phyloP scores from a whole-genome alignment of 2,113 vertebrate genomes.

The Fregetta grallaria region DNA sequence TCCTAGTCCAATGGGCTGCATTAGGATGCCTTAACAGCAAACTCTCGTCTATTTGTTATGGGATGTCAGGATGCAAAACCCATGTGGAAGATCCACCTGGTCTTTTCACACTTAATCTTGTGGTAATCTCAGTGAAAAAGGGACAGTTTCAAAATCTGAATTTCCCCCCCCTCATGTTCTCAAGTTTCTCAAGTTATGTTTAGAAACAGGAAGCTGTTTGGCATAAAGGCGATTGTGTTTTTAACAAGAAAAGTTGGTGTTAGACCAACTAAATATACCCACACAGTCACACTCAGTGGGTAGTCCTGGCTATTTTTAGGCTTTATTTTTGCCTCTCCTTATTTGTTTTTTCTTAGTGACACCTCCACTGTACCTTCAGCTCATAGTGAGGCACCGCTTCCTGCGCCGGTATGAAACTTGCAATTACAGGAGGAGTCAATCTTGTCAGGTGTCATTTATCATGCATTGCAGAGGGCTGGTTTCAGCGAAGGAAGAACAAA shows the following conservation, averaged over 20 bases:
- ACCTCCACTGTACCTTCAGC: slow-evolving; percentile 31
- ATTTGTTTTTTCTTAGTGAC: slow-evolving; percentile 40
- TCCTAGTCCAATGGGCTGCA: not conserved
- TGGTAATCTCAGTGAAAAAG: not conserved
- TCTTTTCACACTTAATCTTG: not conserved
- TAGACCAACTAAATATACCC: slow-evolving; percentile 70
- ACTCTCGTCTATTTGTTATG: not conserved
- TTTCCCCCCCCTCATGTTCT: not conserved
- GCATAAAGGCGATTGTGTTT: slow-evolving; percentile 59
- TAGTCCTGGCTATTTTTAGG: slow-evolving; percentile 75
- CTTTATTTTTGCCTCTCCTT: slow-evolving; percentile 60
- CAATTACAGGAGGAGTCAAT: slow-evolving; percentile 55
- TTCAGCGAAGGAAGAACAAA: slow-evolving; percentile 65
- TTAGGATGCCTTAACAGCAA: not conserved
- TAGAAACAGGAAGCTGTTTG: slow-evolving; percentile 62
- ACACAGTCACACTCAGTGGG: slow-evolving; percentile 47
- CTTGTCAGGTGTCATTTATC: slow-evolving; percentile 71
- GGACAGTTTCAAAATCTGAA: not conserved
- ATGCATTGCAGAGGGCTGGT: slow-evolving; percentile 55
- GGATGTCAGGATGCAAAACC: not conserved
- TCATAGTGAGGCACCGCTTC: slow-evolving; percentile 24
- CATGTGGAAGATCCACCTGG: not conserved
- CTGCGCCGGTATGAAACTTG: slow-evolving; percentile 42
- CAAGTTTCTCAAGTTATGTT: not conserved
- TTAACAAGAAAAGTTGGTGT: slow-evolving; percentile 50